Conservation (phyloP, 2,113 vertebrate species). For the Micronycteris hirsuta region DNA sequence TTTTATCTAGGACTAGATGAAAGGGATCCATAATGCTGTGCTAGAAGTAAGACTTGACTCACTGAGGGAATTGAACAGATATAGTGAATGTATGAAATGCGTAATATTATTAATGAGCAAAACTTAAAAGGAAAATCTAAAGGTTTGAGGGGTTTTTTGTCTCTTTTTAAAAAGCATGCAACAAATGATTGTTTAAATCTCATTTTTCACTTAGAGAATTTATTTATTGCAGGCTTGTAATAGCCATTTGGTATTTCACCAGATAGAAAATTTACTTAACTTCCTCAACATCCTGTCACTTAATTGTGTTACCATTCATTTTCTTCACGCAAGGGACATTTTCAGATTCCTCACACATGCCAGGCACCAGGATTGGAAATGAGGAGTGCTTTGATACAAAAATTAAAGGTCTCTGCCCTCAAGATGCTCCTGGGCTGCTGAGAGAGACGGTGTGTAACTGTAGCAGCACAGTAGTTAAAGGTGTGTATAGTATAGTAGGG, state of each 20-base stretch:
- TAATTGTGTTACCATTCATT: background rate
- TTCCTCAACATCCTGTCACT: background rate
- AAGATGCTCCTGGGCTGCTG: background rate
- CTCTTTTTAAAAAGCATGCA: slow-evolving; percentile 33
- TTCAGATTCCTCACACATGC: background rate
- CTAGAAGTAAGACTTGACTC: slow-evolving; percentile 48
- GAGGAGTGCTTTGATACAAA: background rate
- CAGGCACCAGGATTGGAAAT: background rate
- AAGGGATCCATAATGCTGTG: slow-evolving; percentile 39
- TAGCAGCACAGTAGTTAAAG: background rate
- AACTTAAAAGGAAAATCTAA: slow-evolving; percentile 59
- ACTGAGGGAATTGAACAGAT: slow-evolving; percentile 42
- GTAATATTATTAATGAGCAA: slow-evolving; percentile 55
- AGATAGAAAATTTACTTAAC: background rate
- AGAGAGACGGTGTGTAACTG: background rate
- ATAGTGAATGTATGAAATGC: slow-evolving; percentile 32
- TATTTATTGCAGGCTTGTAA: background rate
- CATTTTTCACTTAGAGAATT: slow-evolving; percentile 41
- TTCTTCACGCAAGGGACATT: background rate
- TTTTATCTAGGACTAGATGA: slow-evolving; percentile 65
- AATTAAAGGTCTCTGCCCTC: background rate
- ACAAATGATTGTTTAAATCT: slow-evolving; percentile 47
- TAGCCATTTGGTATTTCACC: background rate
- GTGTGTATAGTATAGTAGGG: background rate
- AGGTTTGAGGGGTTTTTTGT: slow-evolving; percentile 7